Percentiles rank a stretch among this genome's conserved stretches.
Conservation (phyloP, 2,888 invertebrate species). For the Calliphora vomitoria region DNA sequence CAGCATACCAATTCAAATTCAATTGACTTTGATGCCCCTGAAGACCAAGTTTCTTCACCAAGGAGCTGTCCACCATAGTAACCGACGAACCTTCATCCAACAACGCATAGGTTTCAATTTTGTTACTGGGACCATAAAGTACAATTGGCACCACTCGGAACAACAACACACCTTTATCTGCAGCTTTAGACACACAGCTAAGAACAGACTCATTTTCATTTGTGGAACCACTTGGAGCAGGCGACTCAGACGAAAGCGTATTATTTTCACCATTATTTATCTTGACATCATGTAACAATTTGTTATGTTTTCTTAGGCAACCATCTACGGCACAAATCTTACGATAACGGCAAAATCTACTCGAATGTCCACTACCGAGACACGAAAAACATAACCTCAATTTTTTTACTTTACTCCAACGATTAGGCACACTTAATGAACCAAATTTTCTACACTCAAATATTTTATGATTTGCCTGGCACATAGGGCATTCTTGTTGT, state of each 20-base stretch:
- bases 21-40: constrained; percentile 14
- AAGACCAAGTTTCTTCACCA: not conserved
- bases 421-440: not conserved
- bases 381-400: too few species aligned
- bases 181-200: not conserved
- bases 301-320: constrained; percentile 35
- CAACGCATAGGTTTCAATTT: constrained; percentile 29
- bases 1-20: not conserved
- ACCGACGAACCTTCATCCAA: constrained; percentile 49
- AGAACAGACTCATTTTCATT: not conserved
- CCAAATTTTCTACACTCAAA: constrained; percentile 24
- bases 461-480: constrained; percentile 25
- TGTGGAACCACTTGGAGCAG: not conserved
- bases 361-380: constrained; percentile 37
- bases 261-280: not conserved
- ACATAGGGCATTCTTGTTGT: constrained; percentile 22
- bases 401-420: constrained; percentile 35
- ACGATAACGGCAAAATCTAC: constrained; percentile 39
- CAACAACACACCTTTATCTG: constrained; percentile 4
- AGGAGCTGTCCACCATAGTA: constrained; percentile 23
- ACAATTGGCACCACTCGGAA: constrained; percentile 1
- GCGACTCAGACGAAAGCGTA: not conserved
- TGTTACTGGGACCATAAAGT: constrained; percentile 14
- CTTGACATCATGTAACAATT: constrained; percentile 3
- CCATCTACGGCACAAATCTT: constrained; percentile 17